Conservation (phyloP, 2,888 invertebrate species). For the Prosopocoilus inquinatus region DNA sequence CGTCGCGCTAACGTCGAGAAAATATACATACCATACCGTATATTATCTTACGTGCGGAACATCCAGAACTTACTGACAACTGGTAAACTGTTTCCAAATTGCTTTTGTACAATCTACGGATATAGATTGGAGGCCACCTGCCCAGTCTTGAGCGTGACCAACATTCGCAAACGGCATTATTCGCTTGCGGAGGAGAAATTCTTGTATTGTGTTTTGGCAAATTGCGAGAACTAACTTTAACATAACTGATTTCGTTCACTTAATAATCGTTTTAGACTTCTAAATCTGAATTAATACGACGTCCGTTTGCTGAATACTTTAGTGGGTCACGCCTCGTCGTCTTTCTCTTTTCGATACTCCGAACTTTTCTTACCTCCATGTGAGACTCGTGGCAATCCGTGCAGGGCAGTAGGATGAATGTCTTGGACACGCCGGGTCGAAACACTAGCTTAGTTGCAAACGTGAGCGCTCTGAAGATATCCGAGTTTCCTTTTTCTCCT, state of each 20-base stretch:
- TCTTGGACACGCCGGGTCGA: constrained; percentile 80
- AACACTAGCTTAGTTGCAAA: constrained; percentile 72
- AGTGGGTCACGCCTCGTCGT: constrained; percentile 11
- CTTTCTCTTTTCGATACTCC: constrained; percentile 5
- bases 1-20: constrained; percentile 28
- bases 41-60: constrained; percentile 34
- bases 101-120: constrained; percentile 31
- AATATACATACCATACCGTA: constrained; percentile 33
- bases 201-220: constrained; percentile 27
- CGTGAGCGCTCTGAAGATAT: constrained; percentile 74
- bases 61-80: constrained; percentile 36
- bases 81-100: constrained; percentile 36
- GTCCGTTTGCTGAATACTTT: background rate
- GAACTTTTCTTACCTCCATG: constrained; percentile 60
- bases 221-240: constrained; percentile 22
- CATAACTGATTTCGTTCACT: constrained; percentile 23
- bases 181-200: constrained; percentile 16
- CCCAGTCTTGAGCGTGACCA: constrained; percentile 27
- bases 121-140: constrained; percentile 32
- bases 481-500: constrained; percentile 58
- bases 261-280: constrained; percentile 19
- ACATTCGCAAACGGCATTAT: constrained; percentile 27
- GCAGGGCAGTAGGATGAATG: constrained; percentile 79
- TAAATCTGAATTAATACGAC: constrained; percentile 16
- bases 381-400: constrained; percentile 66